Conservation (phyloP, 2,888 invertebrate species). For the Caradrina kadenii region DNA sequence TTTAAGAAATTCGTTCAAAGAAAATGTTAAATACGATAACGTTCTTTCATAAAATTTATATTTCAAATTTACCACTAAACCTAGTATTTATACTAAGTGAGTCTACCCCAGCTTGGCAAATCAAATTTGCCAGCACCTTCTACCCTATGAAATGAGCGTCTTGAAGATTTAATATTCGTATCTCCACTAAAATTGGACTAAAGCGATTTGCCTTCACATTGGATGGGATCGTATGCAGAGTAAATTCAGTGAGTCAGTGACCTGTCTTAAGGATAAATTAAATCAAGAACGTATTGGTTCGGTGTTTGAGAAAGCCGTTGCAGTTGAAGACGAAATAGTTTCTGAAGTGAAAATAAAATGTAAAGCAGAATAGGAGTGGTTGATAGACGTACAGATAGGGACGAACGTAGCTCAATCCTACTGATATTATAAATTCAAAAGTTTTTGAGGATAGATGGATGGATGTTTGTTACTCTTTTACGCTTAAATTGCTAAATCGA, state of each 20-base stretch:
- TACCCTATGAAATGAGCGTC: conserved; percentile 42
- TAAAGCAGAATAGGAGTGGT: neutral
- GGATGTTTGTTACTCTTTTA: too few relatives aligned
- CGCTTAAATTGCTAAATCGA: too few relatives aligned
- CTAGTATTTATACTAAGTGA: conserved; percentile 17
- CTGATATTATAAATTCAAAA: too few relatives aligned
- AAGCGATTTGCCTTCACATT: conserved; percentile 44
- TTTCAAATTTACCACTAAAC: conserved; percentile 45
- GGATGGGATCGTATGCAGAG: conserved; percentile 26
- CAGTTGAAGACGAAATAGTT: conserved; percentile 13
- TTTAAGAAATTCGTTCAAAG: neutral
- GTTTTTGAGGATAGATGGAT: too few relatives aligned
- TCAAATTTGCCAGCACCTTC: conserved; percentile 58
- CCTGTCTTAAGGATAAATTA: conserved; percentile 43
- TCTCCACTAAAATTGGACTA: conserved; percentile 51
- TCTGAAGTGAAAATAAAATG: neutral
- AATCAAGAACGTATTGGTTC: conserved; percentile 42
- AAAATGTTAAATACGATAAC: neutral
- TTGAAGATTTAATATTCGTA: conserved; percentile 54
- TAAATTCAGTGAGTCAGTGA: conserved; percentile 35
- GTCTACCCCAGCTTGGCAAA: conserved; percentile 46
- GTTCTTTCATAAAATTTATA: conserved; percentile 34
- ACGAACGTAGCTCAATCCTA: too few relatives aligned
- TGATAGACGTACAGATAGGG: too few relatives aligned
- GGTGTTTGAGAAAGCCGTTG: conserved; percentile 27